These are phyloP conservation scores for Nematostella vectensis DNA, from an alignment of 92 coral and sea anemone genomes.

Conservation along the genomic window DNA sequence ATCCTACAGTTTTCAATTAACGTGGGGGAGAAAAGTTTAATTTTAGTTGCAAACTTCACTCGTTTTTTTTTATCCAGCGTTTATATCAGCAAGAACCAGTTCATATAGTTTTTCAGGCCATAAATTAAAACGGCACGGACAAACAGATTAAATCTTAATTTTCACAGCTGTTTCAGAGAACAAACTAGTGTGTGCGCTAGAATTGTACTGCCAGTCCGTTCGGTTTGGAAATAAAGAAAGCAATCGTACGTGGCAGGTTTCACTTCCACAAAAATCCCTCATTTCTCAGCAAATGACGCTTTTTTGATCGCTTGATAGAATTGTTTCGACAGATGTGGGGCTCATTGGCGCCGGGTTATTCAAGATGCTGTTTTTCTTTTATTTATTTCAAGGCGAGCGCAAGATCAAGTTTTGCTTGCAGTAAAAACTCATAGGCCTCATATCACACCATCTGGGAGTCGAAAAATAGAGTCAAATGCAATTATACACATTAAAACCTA, in stretches of 20 bases:
- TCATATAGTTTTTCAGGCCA: slow-evolving; percentile 32
- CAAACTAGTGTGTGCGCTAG: slow-evolving; percentile 23
- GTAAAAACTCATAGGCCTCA: too few species aligned
- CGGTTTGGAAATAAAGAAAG: too few species aligned
- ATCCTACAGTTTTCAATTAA: not conserved
- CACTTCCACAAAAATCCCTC: too few species aligned
- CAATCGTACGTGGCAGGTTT: too few species aligned
- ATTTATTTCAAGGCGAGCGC: not conserved
- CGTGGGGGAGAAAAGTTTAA: not conserved
- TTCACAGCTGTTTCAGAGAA: slow-evolving; percentile 64
- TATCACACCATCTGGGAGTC: not conserved
- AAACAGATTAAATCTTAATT: slow-evolving; percentile 72
- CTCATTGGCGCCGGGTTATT: not conserved
- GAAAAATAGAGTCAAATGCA: not conserved
- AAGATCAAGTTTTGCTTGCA: too few species aligned
- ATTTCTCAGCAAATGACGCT: too few species aligned
- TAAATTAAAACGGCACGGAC: slow-evolving; percentile 89
- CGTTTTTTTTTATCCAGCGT: too few species aligned
- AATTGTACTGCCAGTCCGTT: slow-evolving; percentile 14
- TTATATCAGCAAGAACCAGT: too few species aligned
- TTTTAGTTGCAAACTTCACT: not conserved
- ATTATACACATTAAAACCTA: not conserved
- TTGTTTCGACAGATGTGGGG: not conserved
- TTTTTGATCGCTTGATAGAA: not conserved
- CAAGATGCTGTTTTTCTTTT: not conserved